Evolutionary conservation across 37 sponge, comb jelly and placozoan species (phyloP).

Genomic region (Chondrosia reniformis): DNA sequence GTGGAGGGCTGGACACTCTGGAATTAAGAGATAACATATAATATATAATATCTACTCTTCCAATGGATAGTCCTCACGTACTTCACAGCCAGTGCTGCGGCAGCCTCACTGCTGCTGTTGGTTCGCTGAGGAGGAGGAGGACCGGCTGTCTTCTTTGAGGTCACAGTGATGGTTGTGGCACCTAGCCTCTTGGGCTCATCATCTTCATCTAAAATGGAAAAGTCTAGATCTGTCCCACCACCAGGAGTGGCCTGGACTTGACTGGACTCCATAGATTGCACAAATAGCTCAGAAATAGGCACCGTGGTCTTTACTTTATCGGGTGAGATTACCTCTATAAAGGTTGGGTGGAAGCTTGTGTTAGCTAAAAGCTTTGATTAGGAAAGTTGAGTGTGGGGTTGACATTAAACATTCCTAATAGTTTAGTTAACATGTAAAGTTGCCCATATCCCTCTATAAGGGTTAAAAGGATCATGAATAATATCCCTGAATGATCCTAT

Average conservation of each 20-base stretch:
- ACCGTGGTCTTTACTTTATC: too few species aligned
- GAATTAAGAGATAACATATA: too few species aligned
- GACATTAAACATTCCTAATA: too few species aligned
- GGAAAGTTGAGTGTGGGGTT: too few species aligned
- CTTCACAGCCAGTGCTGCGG: slow-evolving; percentile 3
- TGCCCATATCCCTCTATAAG: too few species aligned
- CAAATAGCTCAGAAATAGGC: not conserved
- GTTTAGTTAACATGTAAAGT: too few species aligned
- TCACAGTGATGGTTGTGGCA: slow-evolving; percentile 1
- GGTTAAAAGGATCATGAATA: too few species aligned
- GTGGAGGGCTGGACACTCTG: slow-evolving; percentile 10
- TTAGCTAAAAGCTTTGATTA: too few species aligned
- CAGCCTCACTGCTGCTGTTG: not conserved
- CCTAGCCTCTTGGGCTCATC: not conserved
- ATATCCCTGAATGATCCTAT: too few species aligned
- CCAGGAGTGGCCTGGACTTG: not conserved
- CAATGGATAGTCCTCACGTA: not conserved
- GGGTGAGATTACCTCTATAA: too few species aligned
- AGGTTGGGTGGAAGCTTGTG: too few species aligned
- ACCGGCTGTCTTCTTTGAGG: slow-evolving; percentile 1
- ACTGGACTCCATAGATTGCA: not conserved
- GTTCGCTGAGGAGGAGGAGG: slow-evolving; percentile 12
- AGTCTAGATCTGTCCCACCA: not conserved
- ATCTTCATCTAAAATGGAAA: not conserved
- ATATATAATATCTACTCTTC: too few species aligned